Percentiles rank a stretch among this genome's conserved stretches.
Evolutionary conservation across 2,888 invertebrate genomes (phyloP).

Genomic region (Synergus gifuensis): DNA sequence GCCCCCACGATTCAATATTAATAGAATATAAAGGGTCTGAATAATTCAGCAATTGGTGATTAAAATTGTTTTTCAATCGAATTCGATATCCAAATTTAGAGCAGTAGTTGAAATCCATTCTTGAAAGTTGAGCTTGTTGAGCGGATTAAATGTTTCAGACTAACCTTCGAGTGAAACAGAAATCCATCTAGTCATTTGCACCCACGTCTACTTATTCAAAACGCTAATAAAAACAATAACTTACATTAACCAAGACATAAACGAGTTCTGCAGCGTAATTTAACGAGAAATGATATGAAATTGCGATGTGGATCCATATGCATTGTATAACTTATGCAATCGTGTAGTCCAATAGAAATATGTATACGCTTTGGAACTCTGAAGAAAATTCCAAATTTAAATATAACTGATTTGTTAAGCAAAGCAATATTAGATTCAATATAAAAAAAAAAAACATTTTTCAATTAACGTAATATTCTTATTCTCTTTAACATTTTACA

Average conservation of each 20-base stretch:
- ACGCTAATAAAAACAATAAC: slow-evolving; percentile 14
- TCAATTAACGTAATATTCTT: too few species aligned
- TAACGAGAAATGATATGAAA: slow-evolving; percentile 22
- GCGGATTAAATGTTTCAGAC: background rate
- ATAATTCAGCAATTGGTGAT: too few species aligned
- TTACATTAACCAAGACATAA: slow-evolving; percentile 10
- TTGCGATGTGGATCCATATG: background rate
- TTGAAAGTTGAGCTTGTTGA: background rate
- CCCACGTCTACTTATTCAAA: slow-evolving; percentile 11
- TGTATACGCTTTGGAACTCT: too few species aligned
- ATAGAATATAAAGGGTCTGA: too few species aligned
- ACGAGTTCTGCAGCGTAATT: slow-evolving; percentile 19
- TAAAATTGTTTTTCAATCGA: background rate
- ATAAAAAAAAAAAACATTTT: too few species aligned
- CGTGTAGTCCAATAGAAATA: too few species aligned
- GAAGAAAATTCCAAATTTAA: too few species aligned
- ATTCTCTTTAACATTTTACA: too few species aligned
- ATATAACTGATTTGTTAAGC: too few species aligned
- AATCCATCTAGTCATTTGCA: slow-evolving; percentile 16
- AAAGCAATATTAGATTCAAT: too few species aligned
- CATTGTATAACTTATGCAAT: background rate
- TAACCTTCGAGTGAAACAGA: slow-evolving; percentile 9
- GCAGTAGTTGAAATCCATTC: background rate
- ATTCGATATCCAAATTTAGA: background rate
- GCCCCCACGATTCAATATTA: too few species aligned